Evolutionary conservation across 2,888 invertebrate species (phyloP), one percentile per base, ranked within the genome.

Genomic region (Drosophila quinaria): DNA sequence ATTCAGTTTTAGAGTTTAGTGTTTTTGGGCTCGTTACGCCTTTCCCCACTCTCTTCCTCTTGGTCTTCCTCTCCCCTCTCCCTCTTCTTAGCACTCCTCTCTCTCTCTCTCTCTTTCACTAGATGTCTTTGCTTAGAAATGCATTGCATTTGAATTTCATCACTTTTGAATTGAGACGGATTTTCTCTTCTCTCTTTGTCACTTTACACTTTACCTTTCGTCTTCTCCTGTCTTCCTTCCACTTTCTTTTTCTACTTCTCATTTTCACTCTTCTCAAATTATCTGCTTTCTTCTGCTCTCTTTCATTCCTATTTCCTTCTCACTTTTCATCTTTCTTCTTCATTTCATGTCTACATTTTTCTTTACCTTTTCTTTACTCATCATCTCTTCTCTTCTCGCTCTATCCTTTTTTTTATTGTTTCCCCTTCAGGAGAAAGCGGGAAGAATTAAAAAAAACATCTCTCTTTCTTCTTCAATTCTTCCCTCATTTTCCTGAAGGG

Each of bases 1-100:
- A 87, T 87, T 89, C 87, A 87, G 81, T 85, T 87, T 81, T 84
- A 74, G 83, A 85, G 83, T 87, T 85, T 84, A 85, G 82, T 83
- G 77, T 67, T 73, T 72, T 72, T 70, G 82, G 86, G 77, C 81
- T 85, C 82, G 86, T 81, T 74, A 80, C 62, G 55, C 65, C 37
- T 15, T 49, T 4, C 31, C 13, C 25, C 5, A 29, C 13, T 35
- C n/a, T 4, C 29, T 5, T 9, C 9, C 17, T 29, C 39, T 39
- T 50, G 1, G 17, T 17, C 19, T n/a, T 10, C 2, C n/a, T 2
- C 19, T 25, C 46, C 22, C 54, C 41, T 10, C n/a, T 8, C 31
- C 1, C 19, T 37, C 46, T 22, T 51, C 41, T 63, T 25, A 35
- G 13, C 35, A 1, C 25, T 46, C 19, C 19, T 17, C 55, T 22